Percentiles rank a stretch among this genome's conserved stretches.
These are phyloP conservation scores for Rallus crepitans DNA, from an alignment of 2,797 vertebrate species.

Conservation along the genomic window DNA sequence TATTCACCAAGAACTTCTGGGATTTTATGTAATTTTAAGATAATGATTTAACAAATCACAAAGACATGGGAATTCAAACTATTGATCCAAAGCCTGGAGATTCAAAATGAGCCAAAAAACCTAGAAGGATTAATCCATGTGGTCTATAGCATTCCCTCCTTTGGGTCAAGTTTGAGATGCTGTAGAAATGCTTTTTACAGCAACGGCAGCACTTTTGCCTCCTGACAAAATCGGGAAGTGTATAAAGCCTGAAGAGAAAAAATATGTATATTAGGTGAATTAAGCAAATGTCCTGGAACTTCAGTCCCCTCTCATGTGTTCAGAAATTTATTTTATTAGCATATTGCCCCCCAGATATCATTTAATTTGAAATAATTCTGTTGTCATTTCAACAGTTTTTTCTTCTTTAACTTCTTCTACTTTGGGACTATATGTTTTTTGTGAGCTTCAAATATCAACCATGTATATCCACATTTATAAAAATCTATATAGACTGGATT, in stretches of 20 bases:
- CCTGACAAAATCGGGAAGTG: background rate
- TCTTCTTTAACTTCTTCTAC: background rate
- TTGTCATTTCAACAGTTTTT: background rate
- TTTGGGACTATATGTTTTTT: background rate
- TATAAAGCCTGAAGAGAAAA: background rate
- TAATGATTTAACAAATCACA: background rate
- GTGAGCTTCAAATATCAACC: background rate
- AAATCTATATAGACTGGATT: background rate
- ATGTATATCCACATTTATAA: background rate
- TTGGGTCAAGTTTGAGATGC: background rate
- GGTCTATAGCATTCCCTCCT: background rate
- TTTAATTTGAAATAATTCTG: constrained; percentile 14
- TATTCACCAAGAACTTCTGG: background rate
- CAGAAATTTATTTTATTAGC: constrained; percentile 20
- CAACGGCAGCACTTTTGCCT: background rate
- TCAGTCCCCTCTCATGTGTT: background rate
- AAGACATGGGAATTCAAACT: background rate
- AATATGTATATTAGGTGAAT: background rate
- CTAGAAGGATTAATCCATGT: background rate
- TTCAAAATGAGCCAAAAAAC: background rate
- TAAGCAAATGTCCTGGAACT: constrained; percentile 32
- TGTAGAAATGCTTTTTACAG: background rate
- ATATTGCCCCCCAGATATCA: background rate
- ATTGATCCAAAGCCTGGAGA: background rate
- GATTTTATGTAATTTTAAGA: constrained; percentile 1